Percentiles rank a stretch among this genome's conserved stretches.
These are phyloP conservation scores for Pheosia tremula DNA, from an alignment of 2,888 invertebrate species.

Conservation along the genomic window DNA sequence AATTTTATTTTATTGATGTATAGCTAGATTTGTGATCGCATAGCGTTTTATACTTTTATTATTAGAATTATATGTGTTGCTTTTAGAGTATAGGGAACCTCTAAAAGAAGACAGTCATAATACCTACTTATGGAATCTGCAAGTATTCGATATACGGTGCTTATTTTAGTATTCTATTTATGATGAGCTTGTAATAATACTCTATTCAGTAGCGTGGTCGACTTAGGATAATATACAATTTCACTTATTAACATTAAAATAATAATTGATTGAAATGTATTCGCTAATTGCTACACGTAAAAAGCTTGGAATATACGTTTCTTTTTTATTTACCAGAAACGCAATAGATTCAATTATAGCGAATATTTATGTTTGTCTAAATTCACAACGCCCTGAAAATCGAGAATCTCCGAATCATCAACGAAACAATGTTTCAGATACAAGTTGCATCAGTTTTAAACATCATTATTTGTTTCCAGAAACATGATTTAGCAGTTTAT, in stretches of 20 bases:
- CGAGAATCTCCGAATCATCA: not conserved
- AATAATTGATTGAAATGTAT: no score
- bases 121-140: slow-evolving; percentile 32
- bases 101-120: slow-evolving; percentile 41
- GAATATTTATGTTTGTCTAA: not conserved
- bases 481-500: no score
- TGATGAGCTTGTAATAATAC: slow-evolving; percentile 39
- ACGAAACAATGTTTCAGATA: not conserved
- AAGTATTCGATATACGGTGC: slow-evolving; percentile 38
- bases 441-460: no score
- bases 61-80: slow-evolving; percentile 56
- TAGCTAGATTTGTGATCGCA: slow-evolving; percentile 80
- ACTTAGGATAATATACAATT: no score
- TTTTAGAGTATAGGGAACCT: slow-evolving; percentile 51
- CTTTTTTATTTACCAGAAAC: not conserved
- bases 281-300: no score
- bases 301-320: no score
- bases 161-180: slow-evolving; percentile 29
- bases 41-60: slow-evolving; percentile 76
- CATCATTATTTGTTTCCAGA: no score
- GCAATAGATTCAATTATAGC: not conserved
- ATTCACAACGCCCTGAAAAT: no score
- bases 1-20: slow-evolving; percentile 74
- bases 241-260: no score
- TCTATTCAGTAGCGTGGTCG: no score